A percentile compares a stretch with the other conserved stretches of the same genome.
These are phyloP conservation scores for Acanthochromis polyacanthus DNA, from an alignment of 2,113 vertebrate species.

Conservation along the genomic window DNA sequence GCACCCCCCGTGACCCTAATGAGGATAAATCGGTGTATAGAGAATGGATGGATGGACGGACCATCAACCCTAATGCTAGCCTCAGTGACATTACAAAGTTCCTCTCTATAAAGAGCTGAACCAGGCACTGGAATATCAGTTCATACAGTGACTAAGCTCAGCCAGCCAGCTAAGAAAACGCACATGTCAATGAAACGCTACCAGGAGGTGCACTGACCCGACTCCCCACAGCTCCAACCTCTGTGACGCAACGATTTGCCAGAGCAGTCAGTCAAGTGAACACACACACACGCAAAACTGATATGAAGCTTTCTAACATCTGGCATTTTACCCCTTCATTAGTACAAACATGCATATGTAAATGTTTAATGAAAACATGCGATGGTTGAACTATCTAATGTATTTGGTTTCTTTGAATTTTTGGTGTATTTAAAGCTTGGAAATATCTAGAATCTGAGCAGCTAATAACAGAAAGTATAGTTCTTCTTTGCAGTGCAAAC, in stretches of 20 bases:
- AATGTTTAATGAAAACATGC: too few relatives aligned
- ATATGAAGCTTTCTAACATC: background rate
- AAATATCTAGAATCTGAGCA: too few relatives aligned
- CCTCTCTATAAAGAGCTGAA: background rate
- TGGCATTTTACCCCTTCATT: background rate
- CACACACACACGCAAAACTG: background rate
- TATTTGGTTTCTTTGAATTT: too few relatives aligned
- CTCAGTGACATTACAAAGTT: background rate
- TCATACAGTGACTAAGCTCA: background rate
- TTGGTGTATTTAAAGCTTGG: too few relatives aligned
- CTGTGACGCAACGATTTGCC: background rate
- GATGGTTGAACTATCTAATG: too few relatives aligned
- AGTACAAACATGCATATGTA: background rate
- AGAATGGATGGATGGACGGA: too few relatives aligned
- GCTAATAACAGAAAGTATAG: too few relatives aligned
- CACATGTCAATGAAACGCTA: background rate
- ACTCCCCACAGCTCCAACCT: background rate
- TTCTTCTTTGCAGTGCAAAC: too few relatives aligned
- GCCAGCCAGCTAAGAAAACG: background rate
- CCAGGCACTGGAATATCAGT: background rate
- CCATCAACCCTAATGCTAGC: background rate
- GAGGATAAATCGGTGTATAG: too few relatives aligned
- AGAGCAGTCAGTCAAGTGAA: background rate
- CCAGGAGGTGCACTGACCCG: rapidly evolving
- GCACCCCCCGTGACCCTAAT: too few relatives aligned